Evolutionary conservation across 2,113 vertebrate genomes (phyloP), one percentile per base, ranked within the genome.

Genomic region (Electrona antarctica): DNA sequence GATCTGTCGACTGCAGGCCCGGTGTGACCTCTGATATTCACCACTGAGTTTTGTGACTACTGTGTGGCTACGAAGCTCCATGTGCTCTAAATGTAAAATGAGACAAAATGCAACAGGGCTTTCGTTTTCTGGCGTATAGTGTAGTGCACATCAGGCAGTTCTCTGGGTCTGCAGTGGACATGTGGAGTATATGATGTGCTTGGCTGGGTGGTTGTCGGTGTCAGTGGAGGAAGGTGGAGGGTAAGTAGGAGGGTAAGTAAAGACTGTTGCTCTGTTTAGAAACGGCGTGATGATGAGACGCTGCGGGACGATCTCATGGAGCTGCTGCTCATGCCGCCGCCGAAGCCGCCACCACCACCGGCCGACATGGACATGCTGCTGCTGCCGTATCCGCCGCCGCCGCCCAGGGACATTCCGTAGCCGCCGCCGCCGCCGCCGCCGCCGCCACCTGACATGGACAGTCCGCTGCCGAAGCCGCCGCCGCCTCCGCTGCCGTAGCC

Each of bases 321-420:
- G 8, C 92, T 92, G 0, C 91, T 45, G 6, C 71, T 72, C 85
- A 75, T 51, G 15, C 86, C 70, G 4, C 15, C 29, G 1, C 71
- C 66, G 3, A 2, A 4, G 45, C 88, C 58, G 1, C 81, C 68
- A 6, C 68, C n/a, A n/a, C n/a, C 75, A 9, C 74, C 49, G 0
- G 73, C 0, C 2, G 21, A 21, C 1, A 70, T 59, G 8, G 62
- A 49, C 11, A 59, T 73, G 7, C 77, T 64, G 1, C 80, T 61
- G 11, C 65, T 49, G 4, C 50, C 60, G 41, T 8, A 0, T 0
- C 60, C 66, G 1, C 6, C 5, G 3, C 68, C 65, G 8, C 68
- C 59, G 9, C 54, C 52, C 7, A 8, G 7, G 3, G 65, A n/a
- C 1, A 8, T 14, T 6, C 80, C 77, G 2, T 12, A 8, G 8